Percentiles rank a stretch among this genome's conserved stretches.
Conservation (phyloP, 2,797 vertebrate species). For the Sphenodon punctatus region DNA sequence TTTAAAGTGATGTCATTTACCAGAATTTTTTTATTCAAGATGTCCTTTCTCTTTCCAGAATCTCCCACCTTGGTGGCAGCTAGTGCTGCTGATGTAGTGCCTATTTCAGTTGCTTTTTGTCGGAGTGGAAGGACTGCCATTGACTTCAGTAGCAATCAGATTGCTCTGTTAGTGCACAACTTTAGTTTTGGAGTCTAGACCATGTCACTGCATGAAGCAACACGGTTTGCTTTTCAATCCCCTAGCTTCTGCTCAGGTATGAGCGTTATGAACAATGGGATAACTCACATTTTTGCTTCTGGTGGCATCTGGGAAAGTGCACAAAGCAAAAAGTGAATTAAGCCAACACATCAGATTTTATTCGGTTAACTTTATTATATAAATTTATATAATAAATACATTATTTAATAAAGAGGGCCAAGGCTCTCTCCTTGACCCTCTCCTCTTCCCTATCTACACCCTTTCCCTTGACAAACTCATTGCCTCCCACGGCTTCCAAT, state of each 20-base stretch:
- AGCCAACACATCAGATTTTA: too few species aligned
- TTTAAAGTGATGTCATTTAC: background rate
- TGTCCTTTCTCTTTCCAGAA: background rate
- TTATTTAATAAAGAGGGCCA: too few species aligned
- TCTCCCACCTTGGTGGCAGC: background rate
- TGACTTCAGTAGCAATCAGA: background rate
- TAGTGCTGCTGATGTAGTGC: background rate
- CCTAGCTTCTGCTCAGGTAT: background rate
- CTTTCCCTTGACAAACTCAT: too few species aligned
- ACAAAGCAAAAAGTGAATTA: background rate
- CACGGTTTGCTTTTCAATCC: background rate
- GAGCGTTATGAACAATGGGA: conserved; percentile 11
- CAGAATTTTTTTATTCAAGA: conserved; percentile 22
- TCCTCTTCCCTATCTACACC: too few species aligned
- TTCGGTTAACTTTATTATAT: too few species aligned
- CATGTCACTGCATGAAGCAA: background rate
- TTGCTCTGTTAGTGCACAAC: too few species aligned
- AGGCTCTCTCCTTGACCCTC: too few species aligned
- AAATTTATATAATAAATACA: too few species aligned
- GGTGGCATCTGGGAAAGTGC: conserved; percentile 23
- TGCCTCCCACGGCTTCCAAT: too few species aligned
- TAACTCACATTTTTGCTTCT: background rate
- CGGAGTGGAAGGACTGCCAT: background rate
- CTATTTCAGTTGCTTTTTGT: background rate
- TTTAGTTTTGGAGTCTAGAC: background rate